Conservation (phyloP, 2,888 invertebrate species). For the Ornithoptera alexandrae region DNA sequence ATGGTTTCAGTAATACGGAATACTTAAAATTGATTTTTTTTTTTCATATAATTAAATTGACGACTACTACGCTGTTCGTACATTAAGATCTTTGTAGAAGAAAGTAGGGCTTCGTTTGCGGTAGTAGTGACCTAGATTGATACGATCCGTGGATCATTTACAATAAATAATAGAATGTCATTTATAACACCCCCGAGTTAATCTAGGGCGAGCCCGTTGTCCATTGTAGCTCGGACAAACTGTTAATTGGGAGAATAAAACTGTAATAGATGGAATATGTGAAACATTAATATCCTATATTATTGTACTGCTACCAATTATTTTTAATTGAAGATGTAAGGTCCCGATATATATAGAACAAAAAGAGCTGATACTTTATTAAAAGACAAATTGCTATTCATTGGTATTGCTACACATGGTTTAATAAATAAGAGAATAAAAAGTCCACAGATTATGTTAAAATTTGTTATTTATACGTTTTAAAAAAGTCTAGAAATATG, state of each 20-base stretch:
- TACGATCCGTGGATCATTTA: slow-evolving; percentile 17
- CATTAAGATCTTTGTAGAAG: slow-evolving; percentile 27
- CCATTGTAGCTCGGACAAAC: slow-evolving; percentile 10
- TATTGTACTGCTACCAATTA: too few species aligned
- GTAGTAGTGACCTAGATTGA: slow-evolving; percentile 23
- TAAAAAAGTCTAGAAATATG: too few species aligned
- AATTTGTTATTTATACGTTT: too few species aligned
- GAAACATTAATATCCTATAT: not conserved
- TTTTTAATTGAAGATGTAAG: too few species aligned
- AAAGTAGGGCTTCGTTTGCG: slow-evolving; percentile 20
- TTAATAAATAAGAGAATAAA: too few species aligned
- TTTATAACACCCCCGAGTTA: slow-evolving; percentile 13
- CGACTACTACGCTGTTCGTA: slow-evolving; percentile 16
- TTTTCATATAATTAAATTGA: slow-evolving; percentile 10
- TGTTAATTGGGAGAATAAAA: slow-evolving; percentile 9
- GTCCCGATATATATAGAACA: too few species aligned
- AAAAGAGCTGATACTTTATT: too few species aligned
- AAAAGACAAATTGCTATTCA: too few species aligned
- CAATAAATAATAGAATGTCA: slow-evolving; percentile 21
- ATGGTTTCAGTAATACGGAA: not conserved
- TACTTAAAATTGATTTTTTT: not conserved
- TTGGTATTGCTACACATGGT: too few species aligned
- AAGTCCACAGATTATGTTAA: too few species aligned
- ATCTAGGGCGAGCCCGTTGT: slow-evolving; percentile 15
- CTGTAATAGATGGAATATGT: not conserved